Evolutionary conservation across 1,140 invertebrate genomes (phyloP), one percentile per base, ranked within the genome.

Genomic region (Pachyrhynchus sulphureomaculatus): DNA sequence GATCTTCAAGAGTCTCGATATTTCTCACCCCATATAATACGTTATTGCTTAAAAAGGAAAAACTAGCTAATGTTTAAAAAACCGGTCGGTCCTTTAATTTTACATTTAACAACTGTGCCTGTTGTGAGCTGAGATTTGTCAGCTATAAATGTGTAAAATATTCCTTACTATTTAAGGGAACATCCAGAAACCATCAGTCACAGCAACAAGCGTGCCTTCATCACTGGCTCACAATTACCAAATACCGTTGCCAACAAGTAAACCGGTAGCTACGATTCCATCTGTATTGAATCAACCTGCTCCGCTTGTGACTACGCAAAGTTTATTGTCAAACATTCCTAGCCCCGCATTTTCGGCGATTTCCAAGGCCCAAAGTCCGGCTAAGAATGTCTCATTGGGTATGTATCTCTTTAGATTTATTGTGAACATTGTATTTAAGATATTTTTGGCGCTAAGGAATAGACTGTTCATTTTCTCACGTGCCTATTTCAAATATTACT

Each of bases 201-300:
- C 24, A 10, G 37, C 51, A 49, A 17, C 18, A 29, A 29, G 12
- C 8, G 6, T 10, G 26, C 26, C 2, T 9, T 87, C n/a, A 9
- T 66, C 34, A 20, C 64, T 42, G 53, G 78, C 80, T 2, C 88
- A 89, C 70, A 85, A 83, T 67, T 90, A 88, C 70, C 88, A 90
- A 73, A 90, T 90, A 42, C 77, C 81, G 0, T 77, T 86, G 72
- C 83, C 84, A 0, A 69, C 70, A 0, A 79, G 69, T 59, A 79
- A 79, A 75, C 79, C 81, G 3, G 77, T 77, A 0, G 75, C 83
- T 1, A 75, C 79, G 3, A 75, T 78, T 2, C 77, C 81, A 0
- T 65, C 79, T 0, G 71, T 79, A 0, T 67, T 72, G 10, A 70
- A 54, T 39, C 53, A 71, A 67, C 65, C 72, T 6, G 62, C 69